A percentile compares a stretch with the other conserved stretches of the same genome.
phyloP scores from a whole-genome alignment of 2,113 vertebrate species.

The Myanophis thanlyinensis region DNA sequence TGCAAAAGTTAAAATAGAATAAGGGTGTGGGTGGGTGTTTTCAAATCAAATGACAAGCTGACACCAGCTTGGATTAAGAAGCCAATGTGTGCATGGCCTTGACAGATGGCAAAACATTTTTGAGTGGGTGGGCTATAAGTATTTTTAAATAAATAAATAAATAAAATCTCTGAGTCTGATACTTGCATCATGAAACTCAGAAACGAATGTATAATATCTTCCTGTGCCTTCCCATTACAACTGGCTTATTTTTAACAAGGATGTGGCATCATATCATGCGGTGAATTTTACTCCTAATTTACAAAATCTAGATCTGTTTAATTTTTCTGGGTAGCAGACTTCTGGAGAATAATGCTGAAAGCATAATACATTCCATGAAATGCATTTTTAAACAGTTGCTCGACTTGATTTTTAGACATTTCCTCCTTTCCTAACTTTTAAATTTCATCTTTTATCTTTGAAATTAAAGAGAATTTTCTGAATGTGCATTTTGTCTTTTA shows the following conservation, averaged over 20 bases:
- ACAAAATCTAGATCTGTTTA: not conserved
- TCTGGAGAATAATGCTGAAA: conserved; percentile 8
- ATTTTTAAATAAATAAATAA: not conserved
- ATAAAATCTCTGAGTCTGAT: not conserved
- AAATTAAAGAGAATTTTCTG: conserved; percentile 55
- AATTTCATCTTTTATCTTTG: conserved; percentile 40
- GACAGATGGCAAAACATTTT: not conserved
- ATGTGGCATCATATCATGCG: not conserved
- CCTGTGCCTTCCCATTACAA: not conserved
- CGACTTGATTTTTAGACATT: conserved; percentile 14
- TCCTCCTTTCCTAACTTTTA: not conserved
- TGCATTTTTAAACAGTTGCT: not conserved
- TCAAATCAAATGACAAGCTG: not conserved
- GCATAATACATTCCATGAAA: conserved; percentile 12
- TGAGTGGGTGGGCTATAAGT: not conserved
- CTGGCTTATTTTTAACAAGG: not conserved
- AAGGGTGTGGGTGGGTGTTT: not conserved
- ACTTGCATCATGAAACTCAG: not conserved
- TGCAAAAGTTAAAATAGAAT: not conserved
- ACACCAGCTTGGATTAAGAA: not conserved
- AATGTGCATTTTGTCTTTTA: conserved; percentile 56
- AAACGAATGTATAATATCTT: not conserved
- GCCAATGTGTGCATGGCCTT: not conserved
- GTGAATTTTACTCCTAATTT: not conserved
- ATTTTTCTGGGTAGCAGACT: not conserved